Conservation (phyloP, 1,140 invertebrate species). For the Riptortus pedestris region DNA sequence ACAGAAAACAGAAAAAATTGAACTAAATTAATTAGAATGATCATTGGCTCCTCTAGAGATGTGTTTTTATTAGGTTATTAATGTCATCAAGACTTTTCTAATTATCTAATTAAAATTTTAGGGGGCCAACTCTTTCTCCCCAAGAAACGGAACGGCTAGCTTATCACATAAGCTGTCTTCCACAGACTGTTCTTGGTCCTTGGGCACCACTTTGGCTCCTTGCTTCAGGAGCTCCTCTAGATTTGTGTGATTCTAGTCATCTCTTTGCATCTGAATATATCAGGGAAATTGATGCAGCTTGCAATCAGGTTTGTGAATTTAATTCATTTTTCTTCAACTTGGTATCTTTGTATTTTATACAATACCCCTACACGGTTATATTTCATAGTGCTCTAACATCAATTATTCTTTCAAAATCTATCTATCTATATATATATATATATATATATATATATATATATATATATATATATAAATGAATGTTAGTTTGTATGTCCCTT, state of each 20-base stretch:
- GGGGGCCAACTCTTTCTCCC: constrained; percentile 42
- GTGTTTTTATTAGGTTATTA: constrained; percentile 21
- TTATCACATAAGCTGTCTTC: constrained; percentile 43
- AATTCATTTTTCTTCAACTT: background rate
- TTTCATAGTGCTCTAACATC: background rate
- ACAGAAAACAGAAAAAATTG: too few species aligned
- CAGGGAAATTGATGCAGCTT: constrained; percentile 28
- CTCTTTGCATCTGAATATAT: constrained; percentile 21
- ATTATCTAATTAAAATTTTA: too few species aligned
- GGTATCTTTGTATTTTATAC: background rate
- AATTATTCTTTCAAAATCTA: too few species aligned
- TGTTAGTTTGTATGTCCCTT: too few species aligned
- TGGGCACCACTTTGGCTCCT: constrained; percentile 29
- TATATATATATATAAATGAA: too few species aligned
- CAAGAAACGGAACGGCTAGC: constrained; percentile 46
- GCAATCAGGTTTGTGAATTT: constrained; percentile 20
- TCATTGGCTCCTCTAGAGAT: background rate
- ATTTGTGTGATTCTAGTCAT: constrained; percentile 27
- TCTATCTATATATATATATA: too few species aligned
- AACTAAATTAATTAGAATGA: background rate
- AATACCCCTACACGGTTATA: background rate
- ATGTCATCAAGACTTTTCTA: too few species aligned
- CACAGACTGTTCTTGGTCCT: constrained; percentile 22
- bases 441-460: too few species aligned
- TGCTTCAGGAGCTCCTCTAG: constrained; percentile 26